These are phyloP conservation scores for Philonicus albiceps DNA, from an alignment of 2,888 invertebrate species.

Conservation along the genomic window DNA sequence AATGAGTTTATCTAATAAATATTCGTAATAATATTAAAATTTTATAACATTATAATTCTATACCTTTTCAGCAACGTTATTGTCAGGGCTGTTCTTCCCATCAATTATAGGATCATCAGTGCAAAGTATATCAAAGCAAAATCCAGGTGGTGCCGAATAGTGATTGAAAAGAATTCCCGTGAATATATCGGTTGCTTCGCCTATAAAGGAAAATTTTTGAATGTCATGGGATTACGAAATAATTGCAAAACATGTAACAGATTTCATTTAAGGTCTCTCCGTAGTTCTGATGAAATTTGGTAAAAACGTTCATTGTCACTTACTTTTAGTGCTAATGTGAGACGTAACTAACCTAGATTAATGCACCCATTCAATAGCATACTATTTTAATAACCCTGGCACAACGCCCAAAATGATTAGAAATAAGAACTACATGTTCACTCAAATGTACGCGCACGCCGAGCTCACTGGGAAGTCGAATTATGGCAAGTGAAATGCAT, in stretches of 20 bases:
- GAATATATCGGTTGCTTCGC: conserved; percentile 75
- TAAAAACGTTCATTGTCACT: no score
- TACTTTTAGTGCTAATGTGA: no score
- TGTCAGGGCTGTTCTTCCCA: conserved; percentile 78
- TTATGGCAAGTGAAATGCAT: no score
- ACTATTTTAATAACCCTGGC: no score
- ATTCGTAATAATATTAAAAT: not conserved
- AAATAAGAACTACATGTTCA: no score
- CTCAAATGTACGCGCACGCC: no score
- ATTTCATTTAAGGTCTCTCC: no score
- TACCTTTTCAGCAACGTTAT: conserved; percentile 81
- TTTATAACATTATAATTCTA: not conserved
- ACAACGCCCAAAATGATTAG: no score
- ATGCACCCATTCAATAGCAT: no score
- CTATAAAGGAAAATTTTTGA: conserved; percentile 57
- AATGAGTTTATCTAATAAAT: conserved; percentile 68
- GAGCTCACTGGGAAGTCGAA: no score
- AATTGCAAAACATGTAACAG: conserved; percentile 41
- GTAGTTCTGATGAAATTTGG: no score
- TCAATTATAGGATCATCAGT: conserved; percentile 86
- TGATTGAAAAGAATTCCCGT: conserved; percentile 83
- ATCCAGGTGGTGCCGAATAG: conserved; percentile 87
- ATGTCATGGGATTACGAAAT: not conserved
- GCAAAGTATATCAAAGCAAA: conserved; percentile 92
- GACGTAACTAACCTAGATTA: no score